phyloP scores from a whole-genome alignment of 2,888 invertebrate genomes.

The Trachelus stipa region DNA sequence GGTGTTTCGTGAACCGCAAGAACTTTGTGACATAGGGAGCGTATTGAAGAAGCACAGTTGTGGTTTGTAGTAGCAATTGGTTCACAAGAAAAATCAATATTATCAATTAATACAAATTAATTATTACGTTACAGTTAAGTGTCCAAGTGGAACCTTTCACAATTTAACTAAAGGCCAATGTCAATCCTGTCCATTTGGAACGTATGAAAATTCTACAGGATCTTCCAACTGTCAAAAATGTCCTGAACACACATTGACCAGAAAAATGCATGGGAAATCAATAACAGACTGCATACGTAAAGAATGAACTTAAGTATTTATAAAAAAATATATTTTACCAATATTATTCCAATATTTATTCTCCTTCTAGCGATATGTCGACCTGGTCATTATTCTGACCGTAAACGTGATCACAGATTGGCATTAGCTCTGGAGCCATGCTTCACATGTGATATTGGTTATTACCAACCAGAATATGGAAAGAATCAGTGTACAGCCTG shows the following conservation, averaged over 20 bases:
- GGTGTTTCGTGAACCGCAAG: conserved; percentile 43
- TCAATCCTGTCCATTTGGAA: conserved; percentile 71
- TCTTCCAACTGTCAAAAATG: conserved; percentile 71
- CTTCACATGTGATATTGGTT: conserved; percentile 64
- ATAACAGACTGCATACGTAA: conserved; percentile 71
- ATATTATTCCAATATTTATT: conserved; percentile 19
- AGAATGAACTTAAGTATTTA: conserved; percentile 14
- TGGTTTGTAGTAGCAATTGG: conserved; percentile 64
- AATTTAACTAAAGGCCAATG: conserved; percentile 70
- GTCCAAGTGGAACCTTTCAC: conserved; percentile 75
- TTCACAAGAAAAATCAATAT: background rate
- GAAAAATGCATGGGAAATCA: conserved; percentile 66
- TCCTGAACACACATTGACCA: conserved; percentile 72
- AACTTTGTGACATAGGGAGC: conserved; percentile 69
- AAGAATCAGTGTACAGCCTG: conserved; percentile 71
- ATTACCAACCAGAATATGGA: conserved; percentile 73
- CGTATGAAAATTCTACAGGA: conserved; percentile 72
- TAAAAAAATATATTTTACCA: conserved; percentile 7
- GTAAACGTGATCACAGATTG: conserved; percentile 57
- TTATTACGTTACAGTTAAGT: conserved; percentile 68
- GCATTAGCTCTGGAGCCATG: conserved; percentile 48
- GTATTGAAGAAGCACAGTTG: conserved; percentile 70
- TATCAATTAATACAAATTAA: background rate
- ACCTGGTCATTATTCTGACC: conserved; percentile 68
- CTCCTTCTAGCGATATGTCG: conserved; percentile 68